Base-by-base conservation (phyloP, 30 jellyfish, hydroid and myxozoan species). In the Kudoa iwatai region DNA sequence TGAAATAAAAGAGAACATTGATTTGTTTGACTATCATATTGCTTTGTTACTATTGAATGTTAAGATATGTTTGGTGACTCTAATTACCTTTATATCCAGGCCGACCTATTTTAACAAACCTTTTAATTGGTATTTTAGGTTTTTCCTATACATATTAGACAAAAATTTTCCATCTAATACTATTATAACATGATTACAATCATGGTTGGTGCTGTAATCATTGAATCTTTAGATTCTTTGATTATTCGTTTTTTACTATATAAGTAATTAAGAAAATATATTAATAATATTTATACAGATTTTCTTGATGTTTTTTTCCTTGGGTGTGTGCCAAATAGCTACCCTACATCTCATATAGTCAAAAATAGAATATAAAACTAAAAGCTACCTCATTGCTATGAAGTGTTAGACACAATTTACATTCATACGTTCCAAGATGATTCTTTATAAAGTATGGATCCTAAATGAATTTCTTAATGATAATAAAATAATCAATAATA, bases 231-330 rank as follows among this genome's bases (percentile, higher is more conserved):
- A 10, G 3, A 13, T 10, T 3, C 10, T 3, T 4, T 3, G 12
- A 3, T 18, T 4, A 13, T n/a, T 9, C 47, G 52, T 17, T 17
- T 12, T 15, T 20, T 9, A 9, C 20, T 4, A 22, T n/a, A n/a
- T 3, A 23, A 25, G 21, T 22, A 23, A 13, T 21, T n/a, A 18
- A 3, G 54, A 47, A 48, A 1, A 48, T 15, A 2, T 17, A 42
- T 42, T 7, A 42, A 21, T n/a, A 21, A 42, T 6, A 42, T 6
- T 7, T 6, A 6, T 35, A 77, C 96, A 77, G 45, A 44, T 77
- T 77, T 42, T 77, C 88, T 42, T 77, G 96, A 57, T 77, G 96
- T 43, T 77, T 77, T 38, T 77, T 77, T 32, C 96, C 96, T 77
- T 77, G 96, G 3, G 96, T 77, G 43, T 77, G 96, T 16, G 96